Evolutionary conservation across 2,888 invertebrate genomes (phyloP).

Genomic region (Sussaba pulchella): DNA sequence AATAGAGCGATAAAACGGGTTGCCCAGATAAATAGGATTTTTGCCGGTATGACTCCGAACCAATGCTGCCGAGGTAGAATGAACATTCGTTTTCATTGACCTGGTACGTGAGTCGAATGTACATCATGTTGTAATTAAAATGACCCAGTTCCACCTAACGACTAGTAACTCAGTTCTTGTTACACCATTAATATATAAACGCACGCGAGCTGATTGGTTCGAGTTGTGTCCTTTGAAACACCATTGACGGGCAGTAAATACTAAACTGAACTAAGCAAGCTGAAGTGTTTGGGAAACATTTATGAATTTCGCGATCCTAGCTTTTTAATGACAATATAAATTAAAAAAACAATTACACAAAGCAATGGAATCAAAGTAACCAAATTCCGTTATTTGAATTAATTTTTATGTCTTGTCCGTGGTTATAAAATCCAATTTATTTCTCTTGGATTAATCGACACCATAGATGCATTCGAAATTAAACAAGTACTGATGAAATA

Average conservation of each 20-base stretch:
- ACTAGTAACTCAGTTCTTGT: background rate
- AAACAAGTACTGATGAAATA: background rate
- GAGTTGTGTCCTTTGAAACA: background rate
- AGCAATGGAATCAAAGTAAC: background rate
- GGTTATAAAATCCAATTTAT: background rate
- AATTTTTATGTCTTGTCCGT: background rate
- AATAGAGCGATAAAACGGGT: slow-evolving; percentile 5
- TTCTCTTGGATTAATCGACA: background rate
- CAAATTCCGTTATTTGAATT: too few relatives aligned
- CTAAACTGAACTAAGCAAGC: too few relatives aligned
- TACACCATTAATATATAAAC: background rate
- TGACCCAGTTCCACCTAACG: background rate
- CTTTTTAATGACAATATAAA: background rate
- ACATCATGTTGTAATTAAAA: background rate
- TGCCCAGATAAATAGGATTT: slow-evolving; percentile 13
- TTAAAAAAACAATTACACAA: background rate
- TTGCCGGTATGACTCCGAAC: background rate
- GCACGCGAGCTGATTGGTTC: too few relatives aligned
- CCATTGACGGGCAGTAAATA: background rate
- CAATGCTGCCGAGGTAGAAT: background rate
- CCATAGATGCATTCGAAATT: background rate
- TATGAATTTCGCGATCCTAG: too few relatives aligned
- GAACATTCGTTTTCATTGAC: slow-evolving; percentile 3
- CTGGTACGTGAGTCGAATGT: background rate
- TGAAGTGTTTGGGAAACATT: too few relatives aligned